Base-by-base conservation (phyloP, 2,888 invertebrate species). In the Oscheius sp. region DNA sequence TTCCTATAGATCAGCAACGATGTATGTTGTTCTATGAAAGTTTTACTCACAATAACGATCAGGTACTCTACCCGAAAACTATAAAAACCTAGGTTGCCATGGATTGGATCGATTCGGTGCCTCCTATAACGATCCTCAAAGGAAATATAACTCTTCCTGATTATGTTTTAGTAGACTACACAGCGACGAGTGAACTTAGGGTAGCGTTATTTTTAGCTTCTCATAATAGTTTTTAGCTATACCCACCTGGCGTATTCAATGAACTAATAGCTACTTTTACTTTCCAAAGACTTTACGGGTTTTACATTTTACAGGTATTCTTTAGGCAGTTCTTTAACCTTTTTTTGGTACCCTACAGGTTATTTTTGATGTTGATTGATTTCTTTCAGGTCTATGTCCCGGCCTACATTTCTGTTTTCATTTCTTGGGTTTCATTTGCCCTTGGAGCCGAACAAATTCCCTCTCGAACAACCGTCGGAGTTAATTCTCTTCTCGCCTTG, bases 211-310 rank as follows among this genome's bases (percentile, higher is more conserved):
- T 26, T 36, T 14, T 14, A 5, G 28, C 26, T 30, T 12, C 24
- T 12, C n/a, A 33, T 9, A 4, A 5, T 22, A 4, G 14, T 6
- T 71, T 82, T 63, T 67, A 84, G 82, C 67, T 82, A 20, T 86
- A 86, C 69, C 86, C 86, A 9, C 85, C 86, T 6, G 86, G 86
- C 3, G 72, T 84, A 12, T 86, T 83, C 81, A 80, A 86, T 71
- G 86, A 86, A 56, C 75, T 86, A 5, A 75, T 86, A 5, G 86
- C 84, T 20, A 83, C 82, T 32, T 86, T 86, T 72, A 86, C 83
- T 17, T 86, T 86, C 50, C 83, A 85, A 77, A 75, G 86, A 20
- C 76, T 82, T 28, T 85, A 85, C 74, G 85, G 85, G 26, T 85
- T 85, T 68, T 85, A 85, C 65, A 85, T 85, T 70, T 63, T 82